Conservation (phyloP, 2,888 invertebrate genomes). For the Phlogophora meticulosa region DNA sequence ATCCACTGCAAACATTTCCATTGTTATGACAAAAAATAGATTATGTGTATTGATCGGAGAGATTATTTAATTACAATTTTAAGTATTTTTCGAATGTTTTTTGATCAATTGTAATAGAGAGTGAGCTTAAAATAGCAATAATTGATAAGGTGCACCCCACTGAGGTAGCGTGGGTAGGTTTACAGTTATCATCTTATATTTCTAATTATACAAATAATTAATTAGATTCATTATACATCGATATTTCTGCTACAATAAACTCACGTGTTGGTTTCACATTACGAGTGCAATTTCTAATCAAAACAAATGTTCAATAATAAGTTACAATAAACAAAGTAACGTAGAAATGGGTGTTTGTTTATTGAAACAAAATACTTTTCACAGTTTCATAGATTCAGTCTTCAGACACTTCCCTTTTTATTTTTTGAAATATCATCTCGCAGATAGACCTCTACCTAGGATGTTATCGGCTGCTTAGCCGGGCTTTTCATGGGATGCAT, state of each 20-base stretch:
- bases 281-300: slow-evolving; percentile 24
- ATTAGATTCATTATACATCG: not conserved
- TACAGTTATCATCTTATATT: not conserved
- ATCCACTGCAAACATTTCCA: slow-evolving; percentile 21
- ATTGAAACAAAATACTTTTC: not conserved
- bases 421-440: no score
- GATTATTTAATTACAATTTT: not conserved
- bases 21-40: slow-evolving; percentile 14
- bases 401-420: no score
- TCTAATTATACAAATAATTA: slow-evolving; percentile 5
- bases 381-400: no score
- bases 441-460: no score
- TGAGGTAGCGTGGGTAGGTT: not conserved
- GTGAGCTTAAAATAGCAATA: not conserved
- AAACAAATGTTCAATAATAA: slow-evolving; percentile 1
- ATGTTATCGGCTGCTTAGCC: no score
- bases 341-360: not conserved
- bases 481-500: no score
- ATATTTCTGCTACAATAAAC: slow-evolving; percentile 5
- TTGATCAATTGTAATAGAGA: not conserved
- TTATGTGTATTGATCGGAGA: not conserved
- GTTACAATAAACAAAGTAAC: no score
- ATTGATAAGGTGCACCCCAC: not conserved
- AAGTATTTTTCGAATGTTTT: not conserved
- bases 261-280: slow-evolving; percentile 39